Base-by-base conservation (phyloP, 1,140 invertebrate genomes). In the Sogatella furcifera region DNA sequence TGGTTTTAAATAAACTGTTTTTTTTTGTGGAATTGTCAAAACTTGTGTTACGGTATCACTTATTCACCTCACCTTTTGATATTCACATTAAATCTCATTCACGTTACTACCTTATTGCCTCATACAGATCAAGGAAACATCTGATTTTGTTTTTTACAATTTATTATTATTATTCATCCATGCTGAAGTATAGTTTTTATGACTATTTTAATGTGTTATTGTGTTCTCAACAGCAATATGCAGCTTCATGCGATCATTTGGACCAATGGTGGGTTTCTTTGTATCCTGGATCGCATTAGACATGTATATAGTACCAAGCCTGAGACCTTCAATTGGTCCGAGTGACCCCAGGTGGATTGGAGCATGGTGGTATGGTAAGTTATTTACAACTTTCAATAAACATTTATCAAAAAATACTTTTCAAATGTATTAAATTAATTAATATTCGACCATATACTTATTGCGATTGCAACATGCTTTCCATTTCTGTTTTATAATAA, bases 281-380 rank as follows among this genome's bases (percentile, higher is more conserved):
- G 11, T 66, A 3, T 66, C 66, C 0, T 66, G 64, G 10, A 68
- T 64, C 46, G 52, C 61, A 14, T 53, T 69, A 1, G 57, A 64
- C 41, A 15, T 62, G 22, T 67, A 64, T 41, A 61, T 68, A 10
- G 59, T 61, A 42, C 60, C 62, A n/a, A 24, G 49, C 14, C 19
- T 62, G 1, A 55, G 41, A 10, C 64, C 58, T 62, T 62, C 59
- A 38, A 72, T 73, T 52, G 63, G 53, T 11, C 31, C 52, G 0
- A 63, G 66, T 28, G 71, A 75, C 62, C 69, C 71, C 22, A 53
- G 69, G 19, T 75, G 73, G 73, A 64, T 74, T 44, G 74, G 74
- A 24, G 71, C 73, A 3, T 76, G 74, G 74, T 75, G 73, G 68
- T 57, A 73, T n/a, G 72, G 72, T 72, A 66, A 66, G 62, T 41